Evolutionary conservation across 2,113 vertebrate genomes (phyloP).

Genomic region (Ancistrus triradiatus): DNA sequence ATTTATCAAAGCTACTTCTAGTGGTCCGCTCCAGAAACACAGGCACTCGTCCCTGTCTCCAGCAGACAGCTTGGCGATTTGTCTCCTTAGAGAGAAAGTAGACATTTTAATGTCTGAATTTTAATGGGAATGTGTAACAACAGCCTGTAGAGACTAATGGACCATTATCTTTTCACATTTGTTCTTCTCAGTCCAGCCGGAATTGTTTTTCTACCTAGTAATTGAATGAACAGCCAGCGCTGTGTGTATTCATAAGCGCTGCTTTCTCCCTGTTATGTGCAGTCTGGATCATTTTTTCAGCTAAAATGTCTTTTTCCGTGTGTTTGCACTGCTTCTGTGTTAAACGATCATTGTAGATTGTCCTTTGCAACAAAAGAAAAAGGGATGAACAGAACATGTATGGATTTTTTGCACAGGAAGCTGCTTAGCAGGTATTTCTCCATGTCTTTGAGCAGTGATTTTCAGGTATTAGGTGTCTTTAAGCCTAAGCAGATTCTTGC

Average conservation of each 20-base stretch:
- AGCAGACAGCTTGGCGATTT: conserved; percentile 70
- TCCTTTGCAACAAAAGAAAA: too few relatives aligned
- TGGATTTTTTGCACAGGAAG: conserved; percentile 18
- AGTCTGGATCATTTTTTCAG: conserved; percentile 13
- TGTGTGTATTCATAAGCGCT: conserved; percentile 25
- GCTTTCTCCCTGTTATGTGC: conserved; percentile 12
- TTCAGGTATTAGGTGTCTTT: conserved; percentile 17
- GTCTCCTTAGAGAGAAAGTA: conserved; percentile 60
- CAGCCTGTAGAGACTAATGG: conserved; percentile 44
- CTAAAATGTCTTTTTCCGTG: conserved; percentile 23
- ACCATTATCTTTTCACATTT: conserved; percentile 47
- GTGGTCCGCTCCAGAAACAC: conserved; percentile 74
- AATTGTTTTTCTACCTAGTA: conserved; percentile 35
- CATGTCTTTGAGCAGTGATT: conserved; percentile 15
- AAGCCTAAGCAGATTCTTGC: conserved; percentile 3
- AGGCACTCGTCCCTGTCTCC: conserved; percentile 66
- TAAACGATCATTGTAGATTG: too few relatives aligned
- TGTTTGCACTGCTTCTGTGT: too few relatives aligned
- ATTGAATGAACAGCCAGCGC: conserved; percentile 27
- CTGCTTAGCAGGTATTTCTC: conserved; percentile 26
- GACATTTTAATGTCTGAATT: conserved; percentile 49
- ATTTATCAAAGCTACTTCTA: conserved; percentile 81
- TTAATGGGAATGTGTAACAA: conserved; percentile 47
- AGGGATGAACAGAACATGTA: too few relatives aligned
- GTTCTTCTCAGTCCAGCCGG: conserved; percentile 37